These are phyloP conservation scores for Barypeithes pellucidus DNA, from an alignment of 2,888 invertebrate species.

Conservation along the genomic window DNA sequence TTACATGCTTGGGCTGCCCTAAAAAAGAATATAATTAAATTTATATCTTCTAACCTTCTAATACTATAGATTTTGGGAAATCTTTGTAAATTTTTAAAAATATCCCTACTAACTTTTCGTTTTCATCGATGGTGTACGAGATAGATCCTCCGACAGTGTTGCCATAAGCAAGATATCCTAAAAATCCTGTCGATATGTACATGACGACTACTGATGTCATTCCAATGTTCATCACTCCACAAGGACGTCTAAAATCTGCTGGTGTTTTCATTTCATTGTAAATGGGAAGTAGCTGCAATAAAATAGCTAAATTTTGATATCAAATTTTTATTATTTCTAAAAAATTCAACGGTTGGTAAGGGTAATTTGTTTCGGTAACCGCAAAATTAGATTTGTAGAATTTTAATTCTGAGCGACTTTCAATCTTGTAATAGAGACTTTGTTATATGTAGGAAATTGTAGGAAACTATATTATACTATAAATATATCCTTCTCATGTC, in stretches of 20 bases:
- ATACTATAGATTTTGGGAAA: background rate
- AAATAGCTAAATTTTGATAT: too few species aligned
- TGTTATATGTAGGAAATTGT: background rate
- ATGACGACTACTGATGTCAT: conserved; percentile 88
- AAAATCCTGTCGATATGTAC: conserved; percentile 92
- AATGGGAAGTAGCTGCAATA: conserved; percentile 86
- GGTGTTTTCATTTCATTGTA: conserved; percentile 97
- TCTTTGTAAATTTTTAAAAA: background rate
- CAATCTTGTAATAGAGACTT: conserved; percentile 55
- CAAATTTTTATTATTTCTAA: too few species aligned
- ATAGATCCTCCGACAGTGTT: conserved; percentile 82
- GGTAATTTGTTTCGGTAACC: conserved; percentile 51
- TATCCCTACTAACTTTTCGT: conserved; percentile 65
- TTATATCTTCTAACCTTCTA: background rate
- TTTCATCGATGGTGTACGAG: conserved; percentile 85
- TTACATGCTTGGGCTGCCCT: conserved; percentile 83
- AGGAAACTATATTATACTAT: conserved; percentile 46
- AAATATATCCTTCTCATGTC: conserved; percentile 61
- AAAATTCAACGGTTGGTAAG: conserved; percentile 49
- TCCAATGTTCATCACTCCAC: conserved; percentile 88
- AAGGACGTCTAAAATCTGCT: conserved; percentile 80
- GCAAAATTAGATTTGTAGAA: conserved; percentile 41
- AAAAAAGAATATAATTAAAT: conserved; percentile 39
- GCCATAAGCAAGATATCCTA: conserved; percentile 93
- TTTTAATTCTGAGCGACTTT: conserved; percentile 20